Base-by-base conservation (phyloP, 2,113 vertebrate species). In the Syngnathus typhle region DNA sequence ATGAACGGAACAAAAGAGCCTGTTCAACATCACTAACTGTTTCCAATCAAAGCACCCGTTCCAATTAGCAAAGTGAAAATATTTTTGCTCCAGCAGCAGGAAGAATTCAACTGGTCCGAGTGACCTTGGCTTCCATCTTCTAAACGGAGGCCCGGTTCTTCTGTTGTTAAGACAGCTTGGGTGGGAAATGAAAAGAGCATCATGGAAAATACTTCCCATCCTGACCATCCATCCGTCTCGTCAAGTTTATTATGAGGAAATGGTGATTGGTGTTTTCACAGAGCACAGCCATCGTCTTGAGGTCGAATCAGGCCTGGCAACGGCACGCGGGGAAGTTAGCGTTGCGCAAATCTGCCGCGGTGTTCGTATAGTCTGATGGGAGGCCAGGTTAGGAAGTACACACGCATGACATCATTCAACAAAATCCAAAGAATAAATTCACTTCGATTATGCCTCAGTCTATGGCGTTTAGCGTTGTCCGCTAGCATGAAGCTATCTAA, bases 251-350 rank as follows among this genome's bases (percentile, higher is more conserved):
- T 74, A 73, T 64, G 68, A 72, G 70, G 75, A 77, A 65, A 79
- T 27, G 67, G 75, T 66, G 72, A 83, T 74, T 76, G 78, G 67
- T 77, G 67, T 64, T 85, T 81, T 79, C 73, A 79, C 58, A 72
- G 68, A 23, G 61, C 63, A 62, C 32, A 46, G 41, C 60, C 21
- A 15, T 62, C 36, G 6, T 62, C 60, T 46, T 62, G 60, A 44
- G 60, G 60, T 62, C 36, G 47, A 43, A 59, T 36, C 37, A 44
- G 19, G 3, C 12, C 15, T 21, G 32, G 5, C 70, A 56, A 61
- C 23, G 37, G 62, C 71, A 52, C 1, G 4, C 16, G 65, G 16
- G 23, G 1, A 79, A 54, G 19, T 69, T 67, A 52, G 27, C 5
- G 1, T 1, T 39, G 37, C 11, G 23, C 21, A 54, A 55, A 46